Evolutionary conservation across 2,888 invertebrate genomes (phyloP).

Genomic region (Amphipoea lucens): DNA sequence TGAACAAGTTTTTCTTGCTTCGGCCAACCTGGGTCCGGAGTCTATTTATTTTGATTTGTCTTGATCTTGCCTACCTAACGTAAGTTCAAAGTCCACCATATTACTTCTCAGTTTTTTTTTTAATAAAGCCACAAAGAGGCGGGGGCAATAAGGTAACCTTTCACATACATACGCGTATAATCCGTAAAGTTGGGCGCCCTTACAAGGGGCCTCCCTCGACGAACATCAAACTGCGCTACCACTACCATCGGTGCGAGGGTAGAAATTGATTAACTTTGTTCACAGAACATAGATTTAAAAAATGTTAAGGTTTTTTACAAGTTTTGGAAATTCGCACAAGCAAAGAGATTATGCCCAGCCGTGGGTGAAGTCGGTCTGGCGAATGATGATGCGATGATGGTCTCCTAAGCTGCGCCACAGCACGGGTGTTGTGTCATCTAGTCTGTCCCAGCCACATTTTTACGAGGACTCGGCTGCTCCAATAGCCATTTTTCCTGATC

Average conservation of each 20-base stretch:
- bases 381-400: no score
- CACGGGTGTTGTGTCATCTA: no score
- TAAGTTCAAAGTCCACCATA: slow-evolving; percentile 11
- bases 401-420: no score
- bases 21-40: no score
- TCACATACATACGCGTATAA: slow-evolving; percentile 64
- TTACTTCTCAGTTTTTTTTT: slow-evolving; percentile 40
- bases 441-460: no score
- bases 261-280: neutral
- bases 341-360: neutral
- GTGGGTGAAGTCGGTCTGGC: neutral
- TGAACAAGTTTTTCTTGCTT: no score
- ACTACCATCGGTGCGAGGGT: slow-evolving; percentile 60
- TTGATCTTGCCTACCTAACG: neutral
- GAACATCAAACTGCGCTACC: slow-evolving; percentile 61
- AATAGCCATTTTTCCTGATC: neutral
- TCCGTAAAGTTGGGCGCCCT: slow-evolving; percentile 73
- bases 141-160: slow-evolving; percentile 60
- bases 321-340: neutral
- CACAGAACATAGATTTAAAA: no score
- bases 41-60: slow-evolving; percentile 2
- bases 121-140: slow-evolving; percentile 54
- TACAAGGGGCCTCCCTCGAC: slow-evolving; percentile 70
- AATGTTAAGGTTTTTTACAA: neutral
- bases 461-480: neutral